Conservation (phyloP, 2,888 invertebrate species). For the Esperia sulphurella region DNA sequence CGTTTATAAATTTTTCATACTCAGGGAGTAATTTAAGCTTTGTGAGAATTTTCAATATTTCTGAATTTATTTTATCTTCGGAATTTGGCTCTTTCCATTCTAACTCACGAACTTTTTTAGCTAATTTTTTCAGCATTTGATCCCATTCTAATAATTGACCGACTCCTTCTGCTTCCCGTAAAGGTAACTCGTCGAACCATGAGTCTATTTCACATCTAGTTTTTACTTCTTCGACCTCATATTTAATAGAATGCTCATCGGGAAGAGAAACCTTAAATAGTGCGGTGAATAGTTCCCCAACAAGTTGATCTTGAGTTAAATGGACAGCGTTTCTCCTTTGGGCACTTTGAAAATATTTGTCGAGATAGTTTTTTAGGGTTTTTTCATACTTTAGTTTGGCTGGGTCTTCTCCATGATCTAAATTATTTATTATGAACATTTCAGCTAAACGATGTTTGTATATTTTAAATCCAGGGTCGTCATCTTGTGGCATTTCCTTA, state of each 20-base stretch:
- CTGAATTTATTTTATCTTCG: slow-evolving; percentile 37
- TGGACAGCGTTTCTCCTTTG: slow-evolving; percentile 36
- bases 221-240: slow-evolving; percentile 52
- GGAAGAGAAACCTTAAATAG: slow-evolving; percentile 48
- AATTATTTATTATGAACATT: slow-evolving; percentile 54
- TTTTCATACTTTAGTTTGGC: slow-evolving; percentile 41
- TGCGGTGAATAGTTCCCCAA: slow-evolving; percentile 42
- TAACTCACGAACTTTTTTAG: slow-evolving; percentile 44
- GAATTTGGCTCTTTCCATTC: slow-evolving; percentile 31
- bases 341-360: slow-evolving; percentile 38
- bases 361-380: slow-evolving; percentile 34
- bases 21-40: slow-evolving; percentile 36
- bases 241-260: slow-evolving; percentile 30
- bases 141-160: slow-evolving; percentile 39
- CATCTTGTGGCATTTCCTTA: slow-evolving; percentile 17
- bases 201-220: slow-evolving; percentile 46
- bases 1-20: slow-evolving; percentile 24
- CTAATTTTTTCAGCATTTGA: slow-evolving; percentile 39
- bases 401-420: slow-evolving; percentile 42
- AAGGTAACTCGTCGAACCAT: slow-evolving; percentile 48
- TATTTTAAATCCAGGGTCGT: slow-evolving; percentile 47
- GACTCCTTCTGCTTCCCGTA: slow-evolving; percentile 26
- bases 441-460: slow-evolving; percentile 48
- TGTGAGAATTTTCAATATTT: slow-evolving; percentile 45
- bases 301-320: slow-evolving; percentile 39